Base-by-base conservation (phyloP, 2,888 invertebrate species). In the Latrodectus hesperus region DNA sequence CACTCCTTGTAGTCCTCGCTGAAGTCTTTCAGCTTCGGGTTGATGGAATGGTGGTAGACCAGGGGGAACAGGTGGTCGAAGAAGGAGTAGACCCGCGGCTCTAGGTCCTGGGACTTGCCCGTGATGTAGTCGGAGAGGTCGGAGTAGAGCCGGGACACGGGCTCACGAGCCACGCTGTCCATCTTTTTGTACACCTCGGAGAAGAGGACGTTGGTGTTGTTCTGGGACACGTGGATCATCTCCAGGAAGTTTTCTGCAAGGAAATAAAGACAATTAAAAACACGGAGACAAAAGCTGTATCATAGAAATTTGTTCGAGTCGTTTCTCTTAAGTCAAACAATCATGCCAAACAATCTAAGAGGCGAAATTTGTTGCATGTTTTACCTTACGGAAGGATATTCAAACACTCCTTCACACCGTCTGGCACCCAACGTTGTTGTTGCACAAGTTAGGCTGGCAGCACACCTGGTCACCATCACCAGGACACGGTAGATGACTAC, bases 61-160 rank as follows among this genome's bases (percentile, higher is more conserved):
- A 95, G 94, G 1, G 96, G 96, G 92, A 97, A 98, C 78, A 98
- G 94, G 89, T 95, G 94, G 78, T 95, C 94, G 93, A 97, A 98
- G 94, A 98, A 97, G 82, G 89, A 89, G 11, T 90, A 89, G n/a
- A 92, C 91, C 68, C 91, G 91, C n/a, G 90, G 93, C 90, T 94
- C 94, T 64, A 96, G 93, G 91, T 94, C 94, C 11, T 89, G 74
- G 12, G 77, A 78, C 55, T 75, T 52, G 9, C 85, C 89, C 71
- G 91, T 89, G 81, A 94, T 92, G 92, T 93, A 94, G 91, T 93
- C 93, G 91, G 95, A 93, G 90, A 97, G 95, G 91, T 96, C 95
- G 85, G 94, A 94, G 93, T 96, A 97, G 67, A 98, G 94, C 52
- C 94, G 93, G 74, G 93, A 93, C 84, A 97, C 94, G 55, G 96